A percentile compares a stretch with the other conserved stretches of the same genome.
phyloP scores from a whole-genome alignment of 2,797 vertebrate species.

The Ctenopoma multispine region DNA sequence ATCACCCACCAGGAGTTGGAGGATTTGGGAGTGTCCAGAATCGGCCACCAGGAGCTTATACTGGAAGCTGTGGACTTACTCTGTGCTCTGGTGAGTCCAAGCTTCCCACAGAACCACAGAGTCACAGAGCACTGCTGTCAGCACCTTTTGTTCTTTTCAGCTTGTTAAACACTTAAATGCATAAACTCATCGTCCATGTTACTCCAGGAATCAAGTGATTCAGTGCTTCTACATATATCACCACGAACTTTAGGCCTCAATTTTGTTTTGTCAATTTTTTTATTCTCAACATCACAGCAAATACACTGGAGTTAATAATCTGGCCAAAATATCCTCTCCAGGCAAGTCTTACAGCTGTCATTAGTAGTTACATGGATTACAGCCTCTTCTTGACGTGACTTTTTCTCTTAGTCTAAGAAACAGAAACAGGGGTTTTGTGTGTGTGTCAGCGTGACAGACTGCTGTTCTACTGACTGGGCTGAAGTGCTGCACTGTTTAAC shows the following conservation, averaged over 20 bases:
- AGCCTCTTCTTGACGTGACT: constrained; percentile 47
- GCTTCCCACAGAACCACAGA: constrained; percentile 22
- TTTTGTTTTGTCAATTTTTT: neutral
- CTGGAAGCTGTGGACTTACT: constrained; percentile 98
- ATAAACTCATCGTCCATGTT: neutral
- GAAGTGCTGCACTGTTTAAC: constrained; percentile 10
- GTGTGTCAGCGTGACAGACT: constrained; percentile 35
- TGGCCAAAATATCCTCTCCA: constrained; percentile 40
- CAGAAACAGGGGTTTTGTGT: constrained; percentile 43
- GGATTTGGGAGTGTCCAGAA: constrained; percentile 96
- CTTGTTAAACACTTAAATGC: neutral
- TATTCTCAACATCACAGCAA: constrained; percentile 12
- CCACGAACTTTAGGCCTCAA: neutral
- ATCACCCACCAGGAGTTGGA: constrained; percentile 99
- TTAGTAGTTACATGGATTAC: constrained; percentile 62
- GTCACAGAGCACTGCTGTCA: constrained; percentile 21
- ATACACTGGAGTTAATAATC: constrained; percentile 55
- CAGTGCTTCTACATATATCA: constrained; percentile 6
- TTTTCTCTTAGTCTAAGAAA: constrained; percentile 42
- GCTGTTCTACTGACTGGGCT: constrained; percentile 40
- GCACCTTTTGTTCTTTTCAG: constrained; percentile 33
- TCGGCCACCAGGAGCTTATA: constrained; percentile 98
- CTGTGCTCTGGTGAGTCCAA: constrained; percentile 93
- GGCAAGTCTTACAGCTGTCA: constrained; percentile 50
- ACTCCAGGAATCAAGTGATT: neutral